These are phyloP conservation scores for Amblyraja radiata DNA, from an alignment of 2,797 vertebrate genomes.

Conservation along the genomic window DNA sequence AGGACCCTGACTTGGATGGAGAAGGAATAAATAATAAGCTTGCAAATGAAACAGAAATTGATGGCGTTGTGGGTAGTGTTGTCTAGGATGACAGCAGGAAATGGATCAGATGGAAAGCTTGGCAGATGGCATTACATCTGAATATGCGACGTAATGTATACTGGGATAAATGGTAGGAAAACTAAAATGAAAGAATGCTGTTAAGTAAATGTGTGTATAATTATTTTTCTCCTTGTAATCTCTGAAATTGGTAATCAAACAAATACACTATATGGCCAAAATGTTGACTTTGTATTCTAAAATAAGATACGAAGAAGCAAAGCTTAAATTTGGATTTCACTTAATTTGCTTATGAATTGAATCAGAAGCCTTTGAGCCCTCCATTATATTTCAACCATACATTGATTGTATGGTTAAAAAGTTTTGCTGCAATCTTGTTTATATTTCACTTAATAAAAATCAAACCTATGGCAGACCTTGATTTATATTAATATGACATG, in stretches of 20 bases:
- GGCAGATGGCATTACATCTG: too few relatives aligned
- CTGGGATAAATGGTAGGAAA: too few relatives aligned
- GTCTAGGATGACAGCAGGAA: too few relatives aligned
- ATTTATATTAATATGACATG: background rate
- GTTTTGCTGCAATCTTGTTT: too few relatives aligned
- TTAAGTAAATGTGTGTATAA: background rate
- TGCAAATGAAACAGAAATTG: too few relatives aligned
- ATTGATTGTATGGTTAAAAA: background rate
- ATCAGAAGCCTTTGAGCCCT: background rate
- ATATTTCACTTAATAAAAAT: background rate
- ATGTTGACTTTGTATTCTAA: background rate
- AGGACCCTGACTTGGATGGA: too few relatives aligned
- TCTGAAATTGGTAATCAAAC: too few relatives aligned
- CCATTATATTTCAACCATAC: background rate
- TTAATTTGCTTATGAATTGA: background rate
- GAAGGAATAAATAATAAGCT: too few relatives aligned
- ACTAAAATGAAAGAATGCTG: too few relatives aligned
- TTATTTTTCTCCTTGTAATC: background rate
- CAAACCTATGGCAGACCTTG: background rate
- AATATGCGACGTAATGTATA: too few relatives aligned
- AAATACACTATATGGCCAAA: background rate
- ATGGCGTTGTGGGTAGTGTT: too few relatives aligned
- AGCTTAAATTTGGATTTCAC: background rate
- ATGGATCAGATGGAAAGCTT: too few relatives aligned
- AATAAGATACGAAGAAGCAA: background rate